Evolutionary conservation across 1,140 invertebrate species (phyloP), one percentile per base, ranked within the genome.

Genomic region (Pseudomyrmex dendroicus): DNA sequence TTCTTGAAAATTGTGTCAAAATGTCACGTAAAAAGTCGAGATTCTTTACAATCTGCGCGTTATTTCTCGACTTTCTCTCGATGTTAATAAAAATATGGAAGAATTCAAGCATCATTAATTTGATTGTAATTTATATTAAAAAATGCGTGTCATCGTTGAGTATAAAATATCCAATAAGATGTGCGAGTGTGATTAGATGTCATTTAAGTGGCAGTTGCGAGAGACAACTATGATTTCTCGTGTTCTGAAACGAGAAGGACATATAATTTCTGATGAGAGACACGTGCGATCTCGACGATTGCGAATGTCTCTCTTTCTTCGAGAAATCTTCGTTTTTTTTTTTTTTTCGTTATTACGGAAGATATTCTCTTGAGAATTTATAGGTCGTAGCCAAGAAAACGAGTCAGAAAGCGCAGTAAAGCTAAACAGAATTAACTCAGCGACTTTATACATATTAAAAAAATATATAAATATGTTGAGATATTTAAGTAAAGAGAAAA

Each of bases 271-370:
- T 68, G 10, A 15, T 17, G 17, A 50, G 35, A 48, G 52, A 74
- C 9, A 44, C 35, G 46, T 48, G 17, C 10, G 50, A 20, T 22
- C 15, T 0, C 12, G 54, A 54, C 10, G 61, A 84, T 7, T 61
- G 48, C 15, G 9, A 20, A 62, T 20, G n/a, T 3, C 3, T 13
- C 46, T 80, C 20, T 25, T 2, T 25, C 25, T 22, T 1, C 66
- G 17, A 76, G 52, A 52, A 35, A 35, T 35, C 35, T 35, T 22
- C 13, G 22, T 25, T 66, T 20, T 20, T 20, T 20, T 20, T 56
- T 73, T 84, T 84, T 52, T 84, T 59, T 57, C 57, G 50, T 72
- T 20, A 22, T 20, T 10, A 64, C 5, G 10, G 46, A 86, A 15
- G 15, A 59, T 68, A 48, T 85, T 63, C 20, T 35, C 48, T 72